Evolutionary conservation across 2,888 invertebrate genomes (phyloP).

Genomic region (Tetramorium bicarinatum): DNA sequence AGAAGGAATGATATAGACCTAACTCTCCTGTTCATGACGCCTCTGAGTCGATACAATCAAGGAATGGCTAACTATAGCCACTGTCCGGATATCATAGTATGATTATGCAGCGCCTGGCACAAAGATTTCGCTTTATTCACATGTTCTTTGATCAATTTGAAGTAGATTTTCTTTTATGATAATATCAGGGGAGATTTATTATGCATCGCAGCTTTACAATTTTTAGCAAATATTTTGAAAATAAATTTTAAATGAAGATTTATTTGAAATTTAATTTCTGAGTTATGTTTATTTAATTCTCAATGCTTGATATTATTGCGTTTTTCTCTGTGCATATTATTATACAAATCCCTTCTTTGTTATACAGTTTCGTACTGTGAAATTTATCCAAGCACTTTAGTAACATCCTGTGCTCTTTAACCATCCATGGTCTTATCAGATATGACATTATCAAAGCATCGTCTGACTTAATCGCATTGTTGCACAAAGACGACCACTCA

Average conservation of each 20-base stretch:
- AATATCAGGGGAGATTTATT: not conserved
- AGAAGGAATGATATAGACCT: not conserved
- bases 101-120: not conserved
- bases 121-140: not conserved
- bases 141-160: not conserved
- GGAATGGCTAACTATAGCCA: slow-evolving; percentile 14
- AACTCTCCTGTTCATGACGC: not conserved
- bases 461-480: slow-evolving; percentile 36
- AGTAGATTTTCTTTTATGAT: not conserved
- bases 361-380: not conserved
- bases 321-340: not conserved
- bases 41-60: not conserved
- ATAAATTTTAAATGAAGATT: not conserved
- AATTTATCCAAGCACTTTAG: not conserved
- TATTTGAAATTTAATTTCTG: not conserved
- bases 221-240: not conserved
- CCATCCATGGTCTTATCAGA: slow-evolving; percentile 17
- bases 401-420: slow-evolving; percentile 5
- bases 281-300: slow-evolving; percentile 8
- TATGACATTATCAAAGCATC: slow-evolving; percentile 17
- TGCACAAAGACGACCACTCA: slow-evolving; percentile 11
- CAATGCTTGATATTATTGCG: not conserved
- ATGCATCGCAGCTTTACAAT: not conserved
- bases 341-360: not conserved
- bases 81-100: slow-evolving; percentile 16